Base-by-base conservation (phyloP, 2,797 vertebrate species). In the Falco naumanni region DNA sequence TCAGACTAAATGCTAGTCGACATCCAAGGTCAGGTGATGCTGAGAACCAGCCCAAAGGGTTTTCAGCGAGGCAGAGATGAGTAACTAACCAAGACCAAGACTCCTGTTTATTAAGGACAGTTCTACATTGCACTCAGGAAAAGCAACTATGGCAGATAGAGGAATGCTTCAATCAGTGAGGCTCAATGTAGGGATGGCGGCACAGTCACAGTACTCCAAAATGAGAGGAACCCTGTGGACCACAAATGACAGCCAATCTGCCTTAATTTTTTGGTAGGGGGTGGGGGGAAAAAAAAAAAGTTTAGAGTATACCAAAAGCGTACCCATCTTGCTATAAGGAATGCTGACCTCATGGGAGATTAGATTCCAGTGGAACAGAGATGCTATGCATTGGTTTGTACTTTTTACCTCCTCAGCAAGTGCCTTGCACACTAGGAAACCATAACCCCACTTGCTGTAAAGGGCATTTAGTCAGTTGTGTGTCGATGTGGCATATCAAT, bases 11-110 rank as follows among this genome's bases (percentile, higher is more conserved):
- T 2, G 22, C 80, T 72, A 95, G 79, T 94, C 65, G 33, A 81
- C 95, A 87, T 87, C 91, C 94, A 96, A 97, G 91, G 93, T 91
- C 92, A 91, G 92, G 87, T 95, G 93, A 61, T 85, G 75, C 63
- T 3, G 16, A 95, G 82, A 96, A 71, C 4, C 48, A 83, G 48
- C 29, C 75, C 92, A 37, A 87, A 90, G 43, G 15, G 16, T 63
- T 94, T 95, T 43, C 63, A 86, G 77, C 34, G 76, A 48, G n/a
- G 72, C 84, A 91, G 78, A 87, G 53, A 60, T 70, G 61, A 81
- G 69, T 81, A 93, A 84, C 68, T 34, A 87, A 92, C n/a, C 85
- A 84, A 56, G 26, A 90, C 24, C 53, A 60, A 94, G 26, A 11
- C 31, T 69, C 65, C 16, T 70, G 66, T 81, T 70, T 41, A 70